A percentile compares a stretch with the other conserved stretches of the same genome.
phyloP scores from a whole-genome alignment of 2,797 vertebrate genomes.

The Oreonectes daqikongensis region DNA sequence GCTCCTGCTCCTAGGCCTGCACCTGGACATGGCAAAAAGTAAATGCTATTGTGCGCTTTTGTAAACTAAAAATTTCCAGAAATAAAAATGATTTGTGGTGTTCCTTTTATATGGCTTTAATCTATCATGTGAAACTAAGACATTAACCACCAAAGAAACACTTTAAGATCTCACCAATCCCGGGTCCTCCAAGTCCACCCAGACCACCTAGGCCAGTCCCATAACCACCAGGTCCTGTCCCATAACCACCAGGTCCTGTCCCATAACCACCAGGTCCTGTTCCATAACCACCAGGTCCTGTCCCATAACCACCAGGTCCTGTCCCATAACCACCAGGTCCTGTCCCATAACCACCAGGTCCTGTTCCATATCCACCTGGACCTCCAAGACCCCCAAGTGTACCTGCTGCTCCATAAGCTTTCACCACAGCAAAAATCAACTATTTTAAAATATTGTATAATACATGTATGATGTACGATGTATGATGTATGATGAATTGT shows the following conservation, averaged over 20 bases:
- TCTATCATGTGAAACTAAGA: background rate
- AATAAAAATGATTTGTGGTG: too few relatives aligned
- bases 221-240: conserved; percentile 59
- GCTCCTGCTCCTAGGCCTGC: conserved; percentile 41
- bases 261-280: conserved; percentile 54
- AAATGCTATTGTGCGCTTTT: background rate
- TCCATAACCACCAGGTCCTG: too few relatives aligned
- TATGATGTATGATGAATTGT: background rate
- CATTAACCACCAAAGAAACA: background rate
- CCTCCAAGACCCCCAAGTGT: conserved; percentile 53
- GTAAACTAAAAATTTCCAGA: too few relatives aligned
- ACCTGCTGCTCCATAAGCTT: conserved; percentile 65
- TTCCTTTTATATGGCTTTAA: background rate
- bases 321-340: conserved; percentile 49
- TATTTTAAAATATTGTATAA: background rate
- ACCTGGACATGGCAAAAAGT: conserved; percentile 39
- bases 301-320: too few relatives aligned
- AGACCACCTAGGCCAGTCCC: conserved; percentile 51
- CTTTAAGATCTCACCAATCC: conserved; percentile 52
- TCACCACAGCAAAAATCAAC: conserved; percentile 27
- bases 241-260: conserved; percentile 39
- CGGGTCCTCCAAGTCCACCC: conserved; percentile 58
- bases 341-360: conserved; percentile 53
- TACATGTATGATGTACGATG: too few relatives aligned
- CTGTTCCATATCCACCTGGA: conserved; percentile 49